Percentiles rank a stretch among this genome's conserved stretches.
Evolutionary conservation across 1,140 invertebrate species (phyloP).

Genomic region (Caligus rogercresseyi): DNA sequence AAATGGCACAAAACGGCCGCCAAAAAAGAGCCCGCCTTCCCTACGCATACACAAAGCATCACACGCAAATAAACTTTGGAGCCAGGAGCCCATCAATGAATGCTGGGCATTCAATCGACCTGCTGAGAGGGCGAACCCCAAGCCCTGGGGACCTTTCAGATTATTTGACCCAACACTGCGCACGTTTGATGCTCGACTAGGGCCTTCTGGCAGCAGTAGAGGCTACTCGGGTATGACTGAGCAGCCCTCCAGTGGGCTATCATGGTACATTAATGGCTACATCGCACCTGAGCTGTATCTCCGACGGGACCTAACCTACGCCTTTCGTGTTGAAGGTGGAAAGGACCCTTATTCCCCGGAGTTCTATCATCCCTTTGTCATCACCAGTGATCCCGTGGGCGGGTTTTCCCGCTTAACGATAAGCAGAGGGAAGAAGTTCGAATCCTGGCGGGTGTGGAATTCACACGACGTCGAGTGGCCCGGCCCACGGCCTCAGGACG

Average conservation of each 20-base stretch:
- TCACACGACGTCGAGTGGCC: slow-evolving; percentile 43
- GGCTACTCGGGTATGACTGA: slow-evolving; percentile 59
- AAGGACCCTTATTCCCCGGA: slow-evolving; percentile 72
- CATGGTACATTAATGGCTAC: slow-evolving; percentile 72
- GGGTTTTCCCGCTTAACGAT: slow-evolving; percentile 56
- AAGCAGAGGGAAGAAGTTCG: slow-evolving; percentile 48
- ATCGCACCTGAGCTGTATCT: slow-evolving; percentile 69
- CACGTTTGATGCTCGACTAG: slow-evolving; percentile 36
- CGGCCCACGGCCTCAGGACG: slow-evolving; percentile 31
- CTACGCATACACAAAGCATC: slow-evolving; percentile 50
- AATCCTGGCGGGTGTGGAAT: slow-evolving; percentile 68
- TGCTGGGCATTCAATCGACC: background rate
- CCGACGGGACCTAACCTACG: slow-evolving; percentile 62
- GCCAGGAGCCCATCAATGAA: slow-evolving; percentile 26
- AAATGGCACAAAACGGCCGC: slow-evolving; percentile 32
- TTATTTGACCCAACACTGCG: slow-evolving; percentile 22
- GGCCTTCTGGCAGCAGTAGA: slow-evolving; percentile 52
- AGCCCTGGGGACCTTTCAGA: slow-evolving; percentile 21
- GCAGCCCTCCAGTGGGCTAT: slow-evolving; percentile 28
- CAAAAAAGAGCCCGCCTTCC: slow-evolving; percentile 37
- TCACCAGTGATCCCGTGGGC: slow-evolving; percentile 58
- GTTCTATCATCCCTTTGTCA: slow-evolving; percentile 77
- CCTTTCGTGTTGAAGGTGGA: slow-evolving; percentile 58
- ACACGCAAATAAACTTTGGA: slow-evolving; percentile 46
- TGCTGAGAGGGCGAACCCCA: slow-evolving; percentile 11